A percentile compares a stretch with the other conserved stretches of the same genome.
These are phyloP conservation scores for Furcula furcula DNA, from an alignment of 2,888 invertebrate species.

Conservation along the genomic window DNA sequence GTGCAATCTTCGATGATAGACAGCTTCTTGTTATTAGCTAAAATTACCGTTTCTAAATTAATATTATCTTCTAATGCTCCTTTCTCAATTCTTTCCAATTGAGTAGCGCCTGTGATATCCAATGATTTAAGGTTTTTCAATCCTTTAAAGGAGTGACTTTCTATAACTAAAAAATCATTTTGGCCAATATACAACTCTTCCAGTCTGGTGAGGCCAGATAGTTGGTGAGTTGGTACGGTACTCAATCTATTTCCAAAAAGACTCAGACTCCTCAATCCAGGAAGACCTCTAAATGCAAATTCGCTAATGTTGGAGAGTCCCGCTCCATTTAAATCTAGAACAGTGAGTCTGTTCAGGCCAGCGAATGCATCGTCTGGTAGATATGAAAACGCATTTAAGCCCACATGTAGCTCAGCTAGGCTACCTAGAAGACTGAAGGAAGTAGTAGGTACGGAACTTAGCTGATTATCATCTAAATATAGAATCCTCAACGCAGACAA, in stretches of 20 bases:
- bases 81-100: slow-evolving; percentile 86
- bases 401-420: slow-evolving; percentile 92
- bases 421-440: slow-evolving; percentile 88
- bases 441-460: slow-evolving; percentile 88
- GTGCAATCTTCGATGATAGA: slow-evolving; percentile 88
- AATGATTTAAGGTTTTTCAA: slow-evolving; percentile 88
- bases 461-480: slow-evolving; percentile 91
- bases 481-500: slow-evolving; percentile 88
- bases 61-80: slow-evolving; percentile 91
- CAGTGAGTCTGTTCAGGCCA: slow-evolving; percentile 87
- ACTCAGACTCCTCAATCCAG: slow-evolving; percentile 88
- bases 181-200: slow-evolving; percentile 92
- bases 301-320: slow-evolving; percentile 90
- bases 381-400: slow-evolving; percentile 89
- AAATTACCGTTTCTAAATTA: slow-evolving; percentile 88
- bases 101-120: slow-evolving; percentile 89
- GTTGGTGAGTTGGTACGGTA: slow-evolving; percentile 88
- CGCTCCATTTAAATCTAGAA: slow-evolving; percentile 90
- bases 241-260: slow-evolving; percentile 90
- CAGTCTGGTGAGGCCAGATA: slow-evolving; percentile 86
- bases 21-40: slow-evolving; percentile 90
- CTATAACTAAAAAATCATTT: slow-evolving; percentile 88
- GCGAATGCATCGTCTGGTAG: slow-evolving; percentile 90
- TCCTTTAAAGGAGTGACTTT: slow-evolving; percentile 89
- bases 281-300: slow-evolving; percentile 88